These are phyloP conservation scores for Callyntrura guangdongensis DNA, from an alignment of 2,888 invertebrate species.

Conservation along the genomic window DNA sequence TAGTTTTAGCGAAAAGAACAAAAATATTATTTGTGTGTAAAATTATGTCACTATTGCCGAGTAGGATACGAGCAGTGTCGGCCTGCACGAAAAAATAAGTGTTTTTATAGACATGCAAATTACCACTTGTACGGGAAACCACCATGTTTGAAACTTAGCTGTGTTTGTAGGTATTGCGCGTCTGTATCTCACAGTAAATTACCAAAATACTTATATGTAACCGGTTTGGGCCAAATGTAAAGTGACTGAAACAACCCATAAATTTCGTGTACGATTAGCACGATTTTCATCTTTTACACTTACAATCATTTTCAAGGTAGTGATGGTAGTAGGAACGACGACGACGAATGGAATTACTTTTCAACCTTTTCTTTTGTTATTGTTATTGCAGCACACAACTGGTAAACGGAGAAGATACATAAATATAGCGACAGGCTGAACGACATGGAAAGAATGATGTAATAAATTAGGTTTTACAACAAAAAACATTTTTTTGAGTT, in stretches of 20 bases:
- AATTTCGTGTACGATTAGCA: constrained; percentile 72
- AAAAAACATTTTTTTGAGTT: neutral
- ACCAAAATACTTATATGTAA: neutral
- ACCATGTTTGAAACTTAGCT: neutral
- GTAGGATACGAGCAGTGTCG: neutral
- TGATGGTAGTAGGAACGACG: neutral
- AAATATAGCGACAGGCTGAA: neutral
- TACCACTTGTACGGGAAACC: neutral
- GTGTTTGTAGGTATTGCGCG: neutral
- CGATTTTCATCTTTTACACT: constrained; percentile 66
- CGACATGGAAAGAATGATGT: neutral
- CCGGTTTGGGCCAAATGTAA: constrained; percentile 27
- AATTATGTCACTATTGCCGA: neutral
- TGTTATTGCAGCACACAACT: neutral
- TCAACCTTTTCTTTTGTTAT: neutral
- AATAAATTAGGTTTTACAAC: constrained; percentile 53
- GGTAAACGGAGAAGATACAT: neutral
- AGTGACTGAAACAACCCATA: constrained; percentile 58
- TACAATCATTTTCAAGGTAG: constrained; percentile 25
- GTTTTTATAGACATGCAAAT: neutral
- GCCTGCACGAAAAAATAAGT: neutral
- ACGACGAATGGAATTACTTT: constrained; percentile 14
- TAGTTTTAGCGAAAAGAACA: constrained; percentile 23
- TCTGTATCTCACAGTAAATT: constrained; percentile 12
- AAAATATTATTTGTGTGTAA: neutral